phyloP scores from a whole-genome alignment of 2,797 vertebrate genomes.

The Falco columbarius region DNA sequence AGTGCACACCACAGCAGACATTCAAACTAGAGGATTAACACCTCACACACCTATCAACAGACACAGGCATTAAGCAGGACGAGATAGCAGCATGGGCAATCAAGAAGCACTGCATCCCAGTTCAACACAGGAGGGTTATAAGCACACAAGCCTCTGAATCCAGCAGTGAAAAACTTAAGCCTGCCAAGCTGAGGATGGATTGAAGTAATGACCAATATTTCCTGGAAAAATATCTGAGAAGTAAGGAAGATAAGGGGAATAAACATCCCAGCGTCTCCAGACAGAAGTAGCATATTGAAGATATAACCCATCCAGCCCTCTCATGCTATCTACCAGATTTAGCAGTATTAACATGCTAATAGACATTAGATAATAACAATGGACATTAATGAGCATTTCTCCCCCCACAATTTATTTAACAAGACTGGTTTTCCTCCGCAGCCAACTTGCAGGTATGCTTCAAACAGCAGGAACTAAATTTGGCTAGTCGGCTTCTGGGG shows the following conservation, averaged over 20 bases:
- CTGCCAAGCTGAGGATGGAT: constrained; percentile 59
- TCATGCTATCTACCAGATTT: background rate
- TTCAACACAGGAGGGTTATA: constrained; percentile 63
- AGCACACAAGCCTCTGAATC: constrained; percentile 63
- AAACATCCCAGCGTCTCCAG: constrained; percentile 53
- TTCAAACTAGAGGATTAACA: constrained; percentile 69
- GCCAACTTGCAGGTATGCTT: background rate
- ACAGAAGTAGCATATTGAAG: constrained; percentile 14
- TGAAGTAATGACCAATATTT: constrained; percentile 70
- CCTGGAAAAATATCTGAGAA: constrained; percentile 47
- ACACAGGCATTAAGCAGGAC: constrained; percentile 61
- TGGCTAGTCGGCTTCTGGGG: background rate
- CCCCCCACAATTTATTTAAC: background rate
- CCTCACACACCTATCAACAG: constrained; percentile 72
- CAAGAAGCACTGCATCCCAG: constrained; percentile 61
- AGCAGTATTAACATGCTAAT: constrained; percentile 34
- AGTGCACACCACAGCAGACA: constrained; percentile 9
- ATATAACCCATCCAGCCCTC: background rate
- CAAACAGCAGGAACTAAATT: background rate
- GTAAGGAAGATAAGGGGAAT: constrained; percentile 51
- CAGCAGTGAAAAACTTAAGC: constrained; percentile 63
- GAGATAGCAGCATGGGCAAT: constrained; percentile 72
- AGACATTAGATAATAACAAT: background rate
- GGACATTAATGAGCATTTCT: constrained; percentile 23
- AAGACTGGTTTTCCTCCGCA: background rate